phyloP scores from a whole-genome alignment of 2,888 invertebrate species.

The Harpalus rubripes region DNA sequence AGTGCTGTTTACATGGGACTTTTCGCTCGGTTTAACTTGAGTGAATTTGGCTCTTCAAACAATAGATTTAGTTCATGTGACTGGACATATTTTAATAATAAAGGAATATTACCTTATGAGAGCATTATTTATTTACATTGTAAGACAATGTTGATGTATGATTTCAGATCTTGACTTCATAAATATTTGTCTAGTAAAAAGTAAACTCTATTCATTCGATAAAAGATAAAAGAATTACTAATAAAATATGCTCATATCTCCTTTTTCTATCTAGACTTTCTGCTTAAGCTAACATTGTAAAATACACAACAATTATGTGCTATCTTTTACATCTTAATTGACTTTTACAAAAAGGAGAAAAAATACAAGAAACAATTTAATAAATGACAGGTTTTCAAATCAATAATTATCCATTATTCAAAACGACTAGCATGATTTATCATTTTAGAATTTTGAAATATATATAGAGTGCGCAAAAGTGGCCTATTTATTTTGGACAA shows the following conservation, averaged over 20 bases:
- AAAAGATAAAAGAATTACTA: not conserved
- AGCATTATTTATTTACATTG: not conserved
- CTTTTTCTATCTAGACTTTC: not conserved
- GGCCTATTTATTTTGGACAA: too few relatives aligned
- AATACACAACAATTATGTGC: constrained; percentile 34
- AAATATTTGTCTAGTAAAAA: constrained; percentile 22
- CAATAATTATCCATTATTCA: not conserved
- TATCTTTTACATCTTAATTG: constrained; percentile 34
- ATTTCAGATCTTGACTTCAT: constrained; percentile 12
- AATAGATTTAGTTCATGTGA: constrained; percentile 21
- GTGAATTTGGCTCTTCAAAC: constrained; percentile 34
- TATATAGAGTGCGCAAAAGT: too few relatives aligned
- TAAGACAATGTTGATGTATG: constrained; percentile 25
- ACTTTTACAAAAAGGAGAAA: constrained; percentile 23
- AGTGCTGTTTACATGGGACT: constrained; percentile 27
- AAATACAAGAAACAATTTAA: constrained; percentile 26
- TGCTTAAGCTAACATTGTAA: constrained; percentile 8
- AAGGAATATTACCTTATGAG: not conserved
- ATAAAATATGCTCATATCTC: not conserved
- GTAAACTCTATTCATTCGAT: constrained; percentile 5
- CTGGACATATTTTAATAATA: constrained; percentile 31
- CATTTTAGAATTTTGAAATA: too few relatives aligned
- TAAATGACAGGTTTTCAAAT: constrained; percentile 38
- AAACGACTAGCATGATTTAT: too few relatives aligned
- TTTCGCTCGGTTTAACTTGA: constrained; percentile 41